These are phyloP conservation scores for Ramphastos sulfuratus DNA, from an alignment of 2,113 vertebrate genomes.

Conservation along the genomic window DNA sequence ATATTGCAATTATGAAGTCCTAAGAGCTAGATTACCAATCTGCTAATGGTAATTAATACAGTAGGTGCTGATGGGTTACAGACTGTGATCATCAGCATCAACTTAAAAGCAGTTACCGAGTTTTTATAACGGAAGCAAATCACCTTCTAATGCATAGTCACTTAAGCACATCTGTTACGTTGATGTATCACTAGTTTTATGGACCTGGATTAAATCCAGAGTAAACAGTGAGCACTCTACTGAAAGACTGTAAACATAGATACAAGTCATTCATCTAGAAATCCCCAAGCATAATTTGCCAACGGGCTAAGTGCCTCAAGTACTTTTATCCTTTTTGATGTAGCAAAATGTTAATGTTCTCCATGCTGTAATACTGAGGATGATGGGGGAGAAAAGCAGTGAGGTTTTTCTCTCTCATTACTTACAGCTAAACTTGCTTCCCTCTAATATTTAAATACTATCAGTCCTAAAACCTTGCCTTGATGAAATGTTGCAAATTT, in stretches of 20 bases:
- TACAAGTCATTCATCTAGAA: constrained; percentile 2
- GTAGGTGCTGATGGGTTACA: background rate
- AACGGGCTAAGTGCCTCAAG: background rate
- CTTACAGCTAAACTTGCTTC: background rate
- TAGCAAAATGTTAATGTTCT: background rate
- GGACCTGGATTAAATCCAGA: constrained; percentile 70
- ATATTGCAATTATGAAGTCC: background rate
- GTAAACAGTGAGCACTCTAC: constrained; percentile 63
- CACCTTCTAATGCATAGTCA: background rate
- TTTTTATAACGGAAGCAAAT: background rate
- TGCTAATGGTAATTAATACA: background rate
- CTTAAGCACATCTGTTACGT: constrained; percentile 37
- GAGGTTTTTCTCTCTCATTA: background rate
- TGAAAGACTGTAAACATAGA: constrained; percentile 51
- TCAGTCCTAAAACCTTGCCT: background rate
- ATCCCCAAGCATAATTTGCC: background rate
- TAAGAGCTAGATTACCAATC: background rate
- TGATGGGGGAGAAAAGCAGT: background rate
- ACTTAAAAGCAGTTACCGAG: background rate
- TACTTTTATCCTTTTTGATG: background rate
- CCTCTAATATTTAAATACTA: background rate
- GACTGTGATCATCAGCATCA: background rate
- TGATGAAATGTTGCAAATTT: background rate
- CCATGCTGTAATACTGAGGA: background rate
- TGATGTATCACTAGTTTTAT: constrained; percentile 65